A percentile compares a stretch with the other conserved stretches of the same genome.
Evolutionary conservation across 2,113 vertebrate species (phyloP).

Genomic region (Uria lomvia): DNA sequence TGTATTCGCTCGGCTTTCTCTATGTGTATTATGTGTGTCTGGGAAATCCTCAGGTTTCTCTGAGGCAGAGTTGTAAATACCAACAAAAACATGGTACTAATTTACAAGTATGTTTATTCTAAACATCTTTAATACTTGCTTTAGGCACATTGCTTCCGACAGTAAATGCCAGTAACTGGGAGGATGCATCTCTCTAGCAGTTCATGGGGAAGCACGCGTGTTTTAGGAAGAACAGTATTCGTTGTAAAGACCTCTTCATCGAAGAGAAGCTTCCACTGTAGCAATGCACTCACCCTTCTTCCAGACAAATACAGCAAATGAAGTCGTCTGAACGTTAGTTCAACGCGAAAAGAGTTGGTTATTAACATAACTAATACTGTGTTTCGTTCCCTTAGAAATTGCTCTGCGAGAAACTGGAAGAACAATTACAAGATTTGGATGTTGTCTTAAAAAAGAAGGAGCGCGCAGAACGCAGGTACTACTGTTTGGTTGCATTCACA

Average conservation of each 20-base stretch:
- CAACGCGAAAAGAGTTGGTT: neutral
- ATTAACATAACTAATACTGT: neutral
- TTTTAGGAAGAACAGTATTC: neutral
- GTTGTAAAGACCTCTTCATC: neutral
- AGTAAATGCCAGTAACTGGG: neutral
- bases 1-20: neutral
- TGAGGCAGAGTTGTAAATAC: neutral
- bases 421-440: slow-evolving; percentile 92
- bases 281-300: neutral
- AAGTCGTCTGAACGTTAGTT: neutral
- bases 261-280: neutral
- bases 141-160: neutral
- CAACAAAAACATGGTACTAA: neutral
- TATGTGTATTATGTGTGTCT: neutral
- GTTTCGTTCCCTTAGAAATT: slow-evolving; percentile 82
- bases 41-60: neutral
- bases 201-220: neutral
- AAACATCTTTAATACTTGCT: neutral
- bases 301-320: neutral
- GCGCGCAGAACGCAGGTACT: slow-evolving; percentile 90
- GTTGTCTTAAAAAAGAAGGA: slow-evolving; percentile 95
- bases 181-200: neutral
- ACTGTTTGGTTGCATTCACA: neutral
- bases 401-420: slow-evolving; percentile 94
- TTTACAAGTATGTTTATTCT: neutral